Evolutionary conservation across 2,113 vertebrate genomes (phyloP).

Genomic region (Nicator chloris): DNA sequence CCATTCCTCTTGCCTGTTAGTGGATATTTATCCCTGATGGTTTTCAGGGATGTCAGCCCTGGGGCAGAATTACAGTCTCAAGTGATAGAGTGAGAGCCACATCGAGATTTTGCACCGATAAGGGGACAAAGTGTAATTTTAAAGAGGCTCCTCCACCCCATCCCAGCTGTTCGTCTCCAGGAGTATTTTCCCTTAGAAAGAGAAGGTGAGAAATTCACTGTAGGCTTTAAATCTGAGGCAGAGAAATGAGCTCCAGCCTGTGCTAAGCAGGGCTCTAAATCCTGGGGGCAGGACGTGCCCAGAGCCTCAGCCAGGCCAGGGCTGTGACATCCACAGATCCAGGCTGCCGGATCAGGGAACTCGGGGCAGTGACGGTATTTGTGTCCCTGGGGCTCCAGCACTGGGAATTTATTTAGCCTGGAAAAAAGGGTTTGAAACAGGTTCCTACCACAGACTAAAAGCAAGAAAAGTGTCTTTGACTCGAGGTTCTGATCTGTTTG

Average conservation of each 20-base stretch:
- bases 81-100: neutral
- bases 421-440: neutral
- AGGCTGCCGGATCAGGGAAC: rapidly evolving
- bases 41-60: neutral
- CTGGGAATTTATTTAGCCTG: neutral
- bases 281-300: neutral
- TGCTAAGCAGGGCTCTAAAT: neutral
- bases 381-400: neutral
- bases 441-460: neutral
- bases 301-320: neutral
- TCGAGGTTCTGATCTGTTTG: neutral
- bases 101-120: neutral
- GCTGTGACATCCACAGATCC: neutral
- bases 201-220: neutral
- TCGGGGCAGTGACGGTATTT: rapidly evolving
- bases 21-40: neutral
- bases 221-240: neutral
- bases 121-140: neutral
- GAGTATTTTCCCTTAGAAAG: neutral
- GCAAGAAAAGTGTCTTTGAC: neutral
- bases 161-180: neutral
- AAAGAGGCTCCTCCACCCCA: neutral
- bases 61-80: neutral
- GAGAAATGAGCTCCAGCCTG: neutral
- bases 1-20: neutral